phyloP scores from a whole-genome alignment of 1,140 invertebrate species.

The Sitobion miscanthi region DNA sequence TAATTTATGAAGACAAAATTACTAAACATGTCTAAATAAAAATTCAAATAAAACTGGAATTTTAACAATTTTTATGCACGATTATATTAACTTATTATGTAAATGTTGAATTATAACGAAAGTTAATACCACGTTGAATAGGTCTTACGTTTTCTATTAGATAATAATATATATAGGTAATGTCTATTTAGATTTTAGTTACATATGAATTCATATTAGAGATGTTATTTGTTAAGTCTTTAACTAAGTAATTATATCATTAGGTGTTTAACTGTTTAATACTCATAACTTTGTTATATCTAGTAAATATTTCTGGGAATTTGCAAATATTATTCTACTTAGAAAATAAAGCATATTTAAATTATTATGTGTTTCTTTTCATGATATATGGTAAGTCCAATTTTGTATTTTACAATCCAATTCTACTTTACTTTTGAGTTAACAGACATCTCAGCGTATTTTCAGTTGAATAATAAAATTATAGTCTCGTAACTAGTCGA shows the following conservation, averaged over 20 bases:
- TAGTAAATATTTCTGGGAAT: not conserved
- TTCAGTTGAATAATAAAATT: not conserved
- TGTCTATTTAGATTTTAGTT: not conserved
- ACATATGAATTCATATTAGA: not conserved
- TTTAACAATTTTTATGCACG: not conserved
- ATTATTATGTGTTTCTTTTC: not conserved
- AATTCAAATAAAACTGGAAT: not conserved
- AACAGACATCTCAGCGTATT: not conserved
- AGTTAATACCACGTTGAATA: not conserved
- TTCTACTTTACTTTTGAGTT: too few relatives aligned
- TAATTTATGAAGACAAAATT: not conserved
- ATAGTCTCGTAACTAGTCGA: not conserved
- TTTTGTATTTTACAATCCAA: too few relatives aligned
- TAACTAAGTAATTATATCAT: not conserved
- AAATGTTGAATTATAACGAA: not conserved
- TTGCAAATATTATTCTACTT: not conserved
- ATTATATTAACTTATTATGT: constrained; percentile 1
- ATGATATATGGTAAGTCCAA: not conserved
- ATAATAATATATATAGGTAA: not conserved
- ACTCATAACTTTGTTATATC: not conserved
- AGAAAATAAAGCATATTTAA: not conserved
- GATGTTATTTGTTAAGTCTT: not conserved
- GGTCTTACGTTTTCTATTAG: constrained; percentile 1
- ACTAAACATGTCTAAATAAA: not conserved
- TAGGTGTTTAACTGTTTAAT: not conserved